Evolutionary conservation across 30 jellyfish, hydroid and myxozoan genomes (phyloP).

Genomic region (Mastigias papua): DNA sequence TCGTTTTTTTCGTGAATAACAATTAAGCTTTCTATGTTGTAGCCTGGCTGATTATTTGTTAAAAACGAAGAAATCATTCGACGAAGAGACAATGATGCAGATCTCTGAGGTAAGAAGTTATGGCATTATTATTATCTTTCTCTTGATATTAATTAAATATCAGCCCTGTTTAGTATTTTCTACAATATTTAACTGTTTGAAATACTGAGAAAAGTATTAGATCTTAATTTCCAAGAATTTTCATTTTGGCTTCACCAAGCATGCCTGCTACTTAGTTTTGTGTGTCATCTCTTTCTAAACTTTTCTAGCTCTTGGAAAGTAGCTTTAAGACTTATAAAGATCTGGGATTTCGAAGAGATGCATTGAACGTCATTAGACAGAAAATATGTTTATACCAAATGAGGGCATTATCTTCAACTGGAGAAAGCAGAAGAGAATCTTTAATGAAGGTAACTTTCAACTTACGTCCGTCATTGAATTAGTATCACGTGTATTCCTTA

Average conservation of each 20-base stretch:
- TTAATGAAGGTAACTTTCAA: slow-evolving; percentile 16
- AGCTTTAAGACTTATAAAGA: slow-evolving; percentile 14
- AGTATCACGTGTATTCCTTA: no score
- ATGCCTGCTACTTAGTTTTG: not conserved
- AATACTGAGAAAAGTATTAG: not conserved
- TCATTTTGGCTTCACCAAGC: no score
- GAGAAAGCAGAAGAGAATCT: not conserved
- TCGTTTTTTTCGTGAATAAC: not conserved
- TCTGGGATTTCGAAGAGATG: slow-evolving; percentile 55
- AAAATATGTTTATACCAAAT: not conserved
- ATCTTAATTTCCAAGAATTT: no score
- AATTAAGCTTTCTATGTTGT: not conserved
- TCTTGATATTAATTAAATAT: no score
- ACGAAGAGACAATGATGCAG: not conserved
- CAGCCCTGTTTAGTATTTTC: no score
- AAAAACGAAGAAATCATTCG: not conserved
- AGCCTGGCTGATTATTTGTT: slow-evolving; percentile 32
- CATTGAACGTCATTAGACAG: slow-evolving; percentile 15
- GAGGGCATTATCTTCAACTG: not conserved
- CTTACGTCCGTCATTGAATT: not conserved
- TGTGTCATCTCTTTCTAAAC: not conserved
- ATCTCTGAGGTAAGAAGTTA: slow-evolving; percentile 4
- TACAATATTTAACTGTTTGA: not conserved
- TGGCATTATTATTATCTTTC: not conserved
- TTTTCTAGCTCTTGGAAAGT: slow-evolving; percentile 31